These are phyloP conservation scores for Melanostoma mellinum DNA, from an alignment of 2,888 invertebrate genomes.

Conservation along the genomic window DNA sequence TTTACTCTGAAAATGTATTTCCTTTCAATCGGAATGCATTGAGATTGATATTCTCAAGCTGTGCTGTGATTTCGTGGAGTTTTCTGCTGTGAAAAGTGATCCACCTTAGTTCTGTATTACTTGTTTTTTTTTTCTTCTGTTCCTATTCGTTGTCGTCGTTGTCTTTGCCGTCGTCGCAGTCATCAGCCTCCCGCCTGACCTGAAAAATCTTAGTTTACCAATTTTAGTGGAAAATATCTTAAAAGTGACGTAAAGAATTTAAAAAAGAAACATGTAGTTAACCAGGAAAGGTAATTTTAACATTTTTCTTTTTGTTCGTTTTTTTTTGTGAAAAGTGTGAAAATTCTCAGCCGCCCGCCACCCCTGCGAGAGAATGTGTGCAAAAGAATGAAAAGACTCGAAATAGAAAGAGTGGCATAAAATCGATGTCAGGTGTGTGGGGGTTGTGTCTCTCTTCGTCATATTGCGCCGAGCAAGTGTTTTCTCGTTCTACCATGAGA, in stretches of 20 bases:
- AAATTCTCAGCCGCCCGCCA: constrained; percentile 6
- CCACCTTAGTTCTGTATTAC: constrained; percentile 16
- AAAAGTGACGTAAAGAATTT: background rate
- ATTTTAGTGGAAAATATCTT: constrained; percentile 1
- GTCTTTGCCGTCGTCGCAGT: constrained; percentile 17
- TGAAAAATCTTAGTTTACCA: constrained; percentile 10
- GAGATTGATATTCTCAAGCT: constrained; percentile 34
- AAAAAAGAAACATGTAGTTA: background rate
- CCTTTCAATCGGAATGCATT: constrained; percentile 6
- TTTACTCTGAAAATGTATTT: constrained; percentile 18
- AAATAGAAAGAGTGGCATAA: constrained; percentile 53
- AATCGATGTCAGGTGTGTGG: constrained; percentile 70
- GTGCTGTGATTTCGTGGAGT: constrained; percentile 56
- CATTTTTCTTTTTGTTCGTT: background rate
- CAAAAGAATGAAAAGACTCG: constrained; percentile 50
- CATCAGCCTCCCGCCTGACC: background rate
- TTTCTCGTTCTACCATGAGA: constrained; percentile 28
- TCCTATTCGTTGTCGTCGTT: constrained; percentile 5
- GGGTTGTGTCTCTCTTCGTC: constrained; percentile 42
- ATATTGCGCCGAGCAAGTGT: background rate
- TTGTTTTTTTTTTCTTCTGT: constrained; percentile 5
- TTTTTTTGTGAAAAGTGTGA: background rate
- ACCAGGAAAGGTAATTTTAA: constrained; percentile 5
- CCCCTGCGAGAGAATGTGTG: constrained; percentile 23
- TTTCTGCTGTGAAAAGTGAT: constrained; percentile 23